phyloP scores from a whole-genome alignment of 1,140 invertebrate genomes.

The Drosophila triauraria region DNA sequence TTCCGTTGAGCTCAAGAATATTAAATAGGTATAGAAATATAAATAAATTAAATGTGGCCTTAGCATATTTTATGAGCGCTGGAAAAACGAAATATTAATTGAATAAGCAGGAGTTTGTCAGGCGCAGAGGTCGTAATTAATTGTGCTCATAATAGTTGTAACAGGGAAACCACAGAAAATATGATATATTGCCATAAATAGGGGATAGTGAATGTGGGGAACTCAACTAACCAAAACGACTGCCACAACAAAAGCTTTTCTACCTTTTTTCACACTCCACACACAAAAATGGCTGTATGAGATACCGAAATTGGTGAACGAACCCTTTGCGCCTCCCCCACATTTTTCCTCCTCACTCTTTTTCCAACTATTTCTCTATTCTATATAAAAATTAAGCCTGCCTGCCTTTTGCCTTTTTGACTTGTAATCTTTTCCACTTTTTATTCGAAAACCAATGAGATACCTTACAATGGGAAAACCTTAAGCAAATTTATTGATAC shows the following conservation, averaged over 20 bases:
- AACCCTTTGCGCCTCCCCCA: not conserved
- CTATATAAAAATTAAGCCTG: constrained; percentile 25
- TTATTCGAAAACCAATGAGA: constrained; percentile 44
- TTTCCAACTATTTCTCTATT: constrained; percentile 14
- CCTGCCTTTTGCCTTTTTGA: constrained; percentile 60
- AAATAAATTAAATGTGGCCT: constrained; percentile 77
- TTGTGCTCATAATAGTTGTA: constrained; percentile 75
- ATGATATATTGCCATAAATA: constrained; percentile 4
- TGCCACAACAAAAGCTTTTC: constrained; percentile 73
- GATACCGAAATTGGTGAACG: not conserved
- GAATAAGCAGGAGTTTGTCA: constrained; percentile 50
- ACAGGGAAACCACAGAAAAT: constrained; percentile 35
- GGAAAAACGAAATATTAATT: constrained; percentile 34
- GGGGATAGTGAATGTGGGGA: constrained; percentile 24
- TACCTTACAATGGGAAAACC: constrained; percentile 33
- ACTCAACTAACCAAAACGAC: constrained; percentile 64
- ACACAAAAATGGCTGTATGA: constrained; percentile 55
- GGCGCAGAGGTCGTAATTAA: constrained; percentile 41
- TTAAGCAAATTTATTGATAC: constrained; percentile 55
- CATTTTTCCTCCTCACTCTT: constrained; percentile 8
- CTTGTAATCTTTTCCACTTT: constrained; percentile 47
- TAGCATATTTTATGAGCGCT: constrained; percentile 75
- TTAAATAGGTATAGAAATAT: constrained; percentile 44
- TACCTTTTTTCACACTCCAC: constrained; percentile 23
- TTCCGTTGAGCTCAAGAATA: constrained; percentile 57